phyloP scores from a whole-genome alignment of 2,113 vertebrate species.

The Polypterus senegalus region DNA sequence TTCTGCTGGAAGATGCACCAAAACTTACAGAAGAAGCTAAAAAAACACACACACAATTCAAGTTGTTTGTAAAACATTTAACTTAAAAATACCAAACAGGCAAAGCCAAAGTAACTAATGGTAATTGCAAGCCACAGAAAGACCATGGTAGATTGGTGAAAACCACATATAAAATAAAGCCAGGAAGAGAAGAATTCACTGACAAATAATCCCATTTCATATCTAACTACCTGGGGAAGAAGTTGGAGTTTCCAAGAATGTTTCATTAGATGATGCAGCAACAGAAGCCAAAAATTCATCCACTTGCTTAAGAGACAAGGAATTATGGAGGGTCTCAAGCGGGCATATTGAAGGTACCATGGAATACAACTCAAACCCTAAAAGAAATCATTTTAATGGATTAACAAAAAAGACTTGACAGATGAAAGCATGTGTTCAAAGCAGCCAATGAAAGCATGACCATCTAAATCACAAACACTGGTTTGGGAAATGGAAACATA shows the following conservation, averaged over 20 bases:
- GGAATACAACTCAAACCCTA: conserved; percentile 74
- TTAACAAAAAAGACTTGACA: background rate
- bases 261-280: conserved; percentile 53
- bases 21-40: conserved; percentile 22
- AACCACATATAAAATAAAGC: too few species aligned
- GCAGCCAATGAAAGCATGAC: background rate
- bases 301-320: conserved; percentile 78
- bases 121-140: too few species aligned
- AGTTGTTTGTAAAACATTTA: too few species aligned
- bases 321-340: conserved; percentile 79
- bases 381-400: conserved; percentile 12
- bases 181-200: too few species aligned
- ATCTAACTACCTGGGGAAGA: conserved; percentile 32
- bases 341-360: conserved; percentile 87
- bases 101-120: too few species aligned
- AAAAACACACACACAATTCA: conserved; percentile 1
- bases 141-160: too few species aligned
- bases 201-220: background rate
- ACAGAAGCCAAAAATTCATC: conserved; percentile 76
- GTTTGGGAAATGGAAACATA: background rate
- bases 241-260: conserved; percentile 39
- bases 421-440: background rate
- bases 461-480: background rate
- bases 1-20: conserved; percentile 50
- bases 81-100: too few species aligned